Base-by-base conservation (phyloP, 1,140 invertebrate genomes). In the Lasioglossum baleicum region DNA sequence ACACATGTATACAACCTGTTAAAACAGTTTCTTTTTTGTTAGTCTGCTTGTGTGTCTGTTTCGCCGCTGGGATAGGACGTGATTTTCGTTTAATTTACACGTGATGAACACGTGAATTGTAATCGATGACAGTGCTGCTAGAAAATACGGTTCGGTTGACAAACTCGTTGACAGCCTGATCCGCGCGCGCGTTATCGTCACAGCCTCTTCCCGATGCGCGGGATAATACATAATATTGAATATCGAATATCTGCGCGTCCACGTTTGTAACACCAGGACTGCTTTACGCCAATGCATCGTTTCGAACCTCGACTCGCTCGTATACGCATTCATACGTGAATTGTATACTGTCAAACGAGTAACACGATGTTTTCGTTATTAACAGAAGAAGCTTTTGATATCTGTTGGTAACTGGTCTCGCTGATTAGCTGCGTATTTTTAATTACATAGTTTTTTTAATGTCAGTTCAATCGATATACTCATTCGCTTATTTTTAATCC, bases 401-500 rank as follows among this genome's bases (percentile, higher is more conserved):
- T 48, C 10, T 3, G 13, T 10, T 10, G 10, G 8, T 11, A 31
- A 20, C n/a, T 15, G 35, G 53, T 44, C n/a, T 58, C 8, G 40
- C 22, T 35, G 48, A 17, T 53, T 78, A 40, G 71, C 60, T 73
- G 53, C 31, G 22, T 79, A 79, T 79, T 79, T 73, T 79, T 79
- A 79, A 65, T 65, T 79, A 8, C 2, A 44, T 53, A 73, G 31
- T 48, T 48, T 77, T 65, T 73, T 79, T 79, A 73, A 73, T 65
- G 61, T 35, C 76, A 66, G 10, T 68, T 48, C n/a, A 76, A 76
- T 79, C 76, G 61, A 79, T 79, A 79, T 53, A 65, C 31, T 72
- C 60, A 72, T 42, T 78, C 69, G 61, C 40, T 44, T 79, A 79
- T 79, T 79, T 77, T 79, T 79, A 79, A 79, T 73, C 65, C 65